Base-by-base conservation (phyloP, 2,888 invertebrate species). In the Andricus quercusramuli region DNA sequence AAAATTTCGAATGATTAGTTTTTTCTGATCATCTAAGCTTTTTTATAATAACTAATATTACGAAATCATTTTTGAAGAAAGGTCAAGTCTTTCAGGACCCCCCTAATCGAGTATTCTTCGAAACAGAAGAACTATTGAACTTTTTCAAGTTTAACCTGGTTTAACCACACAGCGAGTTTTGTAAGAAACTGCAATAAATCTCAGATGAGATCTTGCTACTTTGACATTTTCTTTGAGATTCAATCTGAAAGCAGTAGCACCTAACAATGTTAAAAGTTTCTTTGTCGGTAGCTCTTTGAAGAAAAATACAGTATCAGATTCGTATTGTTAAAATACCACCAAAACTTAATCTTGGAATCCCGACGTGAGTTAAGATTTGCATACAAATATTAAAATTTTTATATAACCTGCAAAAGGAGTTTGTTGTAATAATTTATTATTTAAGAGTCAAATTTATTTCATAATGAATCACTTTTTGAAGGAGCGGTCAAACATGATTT, bases 181-280 rank as follows among this genome's bases (percentile, higher is more conserved):
- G 11, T 4, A 1, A 15, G 62, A 17, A 62, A 6, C 15, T 62
- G 15, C 62, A 25, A 62, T 62, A 62, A 62, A 62, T 62, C 25
- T 62, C 62, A 70, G 41, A 70, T 70, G 17, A 25, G 68, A 70
- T 70, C 68, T 47, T 2, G 47, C 29, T 1, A 70, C 68, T 68
- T 68, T 41, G 44, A 68, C 68, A 41, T 68, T 44, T 68, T 25
- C 68, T 68, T 22, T 22, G 22, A 68, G 68, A 68, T 68, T 41
- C 22, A 47, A 68, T 68, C 68, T 68, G 8, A n/a, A 47, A 68
- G 68, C 68, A 47, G 68, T 68, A 68, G 68, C 68, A 25, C 17
- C 44, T 44, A 47, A 68, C 68, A 68, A 68, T 25, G 44, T 25
- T n/a, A 17, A 44, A 68, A 68, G 22, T 44, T 22, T n/a, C 68